Percentiles rank a stretch among this genome's conserved stretches.
Conservation (phyloP, 2,888 invertebrate genomes). For the Dioctria linearis region DNA sequence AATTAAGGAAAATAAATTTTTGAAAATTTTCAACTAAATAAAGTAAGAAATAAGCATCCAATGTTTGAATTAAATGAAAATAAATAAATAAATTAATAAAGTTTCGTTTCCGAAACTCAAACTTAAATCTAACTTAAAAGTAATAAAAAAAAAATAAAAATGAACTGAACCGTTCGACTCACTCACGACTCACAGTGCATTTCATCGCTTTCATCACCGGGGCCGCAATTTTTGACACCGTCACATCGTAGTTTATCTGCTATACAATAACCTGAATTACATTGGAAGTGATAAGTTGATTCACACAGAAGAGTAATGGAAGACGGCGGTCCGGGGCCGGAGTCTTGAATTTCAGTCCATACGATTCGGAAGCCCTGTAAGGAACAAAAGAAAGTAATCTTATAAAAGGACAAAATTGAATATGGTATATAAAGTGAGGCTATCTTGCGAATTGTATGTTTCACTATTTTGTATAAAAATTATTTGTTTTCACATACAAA, state of each 20-base stretch:
- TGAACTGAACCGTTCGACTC: constrained; percentile 73
- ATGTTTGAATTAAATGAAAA: constrained; percentile 57
- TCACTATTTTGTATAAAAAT: too few relatives aligned
- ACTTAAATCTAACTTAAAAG: constrained; percentile 48
- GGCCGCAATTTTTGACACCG: constrained; percentile 83
- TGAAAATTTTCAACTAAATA: too few relatives aligned
- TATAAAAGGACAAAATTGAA: too few relatives aligned
- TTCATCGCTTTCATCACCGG: constrained; percentile 72
- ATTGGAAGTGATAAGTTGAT: constrained; percentile 80
- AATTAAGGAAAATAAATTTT: constrained; percentile 50
- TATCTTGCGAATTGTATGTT: too few relatives aligned
- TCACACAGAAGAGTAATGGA: constrained; percentile 70
- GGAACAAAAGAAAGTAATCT: constrained; percentile 16
- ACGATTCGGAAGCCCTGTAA: constrained; percentile 88
- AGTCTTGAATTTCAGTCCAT: constrained; percentile 92
- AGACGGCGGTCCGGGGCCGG: constrained; percentile 72
- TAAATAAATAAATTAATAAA: constrained; percentile 57
- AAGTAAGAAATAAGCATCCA: constrained; percentile 55
- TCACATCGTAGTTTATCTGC: constrained; percentile 84
- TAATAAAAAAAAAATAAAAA: constrained; percentile 63
- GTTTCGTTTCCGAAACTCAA: neutral
- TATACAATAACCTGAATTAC: constrained; percentile 85
- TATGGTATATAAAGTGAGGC: too few relatives aligned
- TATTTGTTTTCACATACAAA: too few relatives aligned
- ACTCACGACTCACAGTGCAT: constrained; percentile 73